A percentile compares a stretch with the other conserved stretches of the same genome.
Conservation (phyloP, 2,888 invertebrate genomes). For the Epistrophella euchroma region DNA sequence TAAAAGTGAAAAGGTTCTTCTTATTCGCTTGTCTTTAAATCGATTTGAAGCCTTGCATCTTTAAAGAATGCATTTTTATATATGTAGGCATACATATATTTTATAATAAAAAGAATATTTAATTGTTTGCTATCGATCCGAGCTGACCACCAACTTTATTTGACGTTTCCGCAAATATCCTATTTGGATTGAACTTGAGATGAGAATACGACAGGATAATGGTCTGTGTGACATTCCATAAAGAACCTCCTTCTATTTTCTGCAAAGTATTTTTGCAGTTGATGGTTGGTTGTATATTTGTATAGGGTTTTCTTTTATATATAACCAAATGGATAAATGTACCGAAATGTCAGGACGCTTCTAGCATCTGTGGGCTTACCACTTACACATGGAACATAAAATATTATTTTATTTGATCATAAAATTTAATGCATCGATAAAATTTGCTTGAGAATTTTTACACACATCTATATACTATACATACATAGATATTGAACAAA, state of each 20-base stretch:
- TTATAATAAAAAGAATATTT: conserved; percentile 3
- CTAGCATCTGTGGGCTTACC: conserved; percentile 43
- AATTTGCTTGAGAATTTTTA: conserved; percentile 50
- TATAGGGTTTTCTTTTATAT: conserved; percentile 6
- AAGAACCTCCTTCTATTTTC: too few relatives aligned
- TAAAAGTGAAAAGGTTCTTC: conserved; percentile 5
- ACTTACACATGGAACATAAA: conserved; percentile 39
- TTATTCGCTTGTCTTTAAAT: not conserved
- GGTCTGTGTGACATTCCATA: conserved; percentile 24
- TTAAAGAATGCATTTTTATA: not conserved
- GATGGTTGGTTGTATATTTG: not conserved
- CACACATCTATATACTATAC: conserved; percentile 33
- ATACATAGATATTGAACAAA: conserved; percentile 15
- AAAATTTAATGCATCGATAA: conserved; percentile 67
- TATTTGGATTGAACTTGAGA: conserved; percentile 66
- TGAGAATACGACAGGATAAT: not conserved
- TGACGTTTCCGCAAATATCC: conserved; percentile 42
- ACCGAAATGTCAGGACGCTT: conserved; percentile 50
- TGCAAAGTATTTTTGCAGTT: too few relatives aligned
- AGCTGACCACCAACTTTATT: conserved; percentile 36
- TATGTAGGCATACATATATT: not conserved
- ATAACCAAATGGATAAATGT: conserved; percentile 51
- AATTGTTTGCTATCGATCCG: conserved; percentile 36
- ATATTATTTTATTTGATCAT: conserved; percentile 56
- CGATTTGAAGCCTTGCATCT: not conserved